Evolutionary conservation across 2,888 invertebrate species (phyloP), one percentile per base, ranked within the genome.

Genomic region (Cheilosia impressa): DNA sequence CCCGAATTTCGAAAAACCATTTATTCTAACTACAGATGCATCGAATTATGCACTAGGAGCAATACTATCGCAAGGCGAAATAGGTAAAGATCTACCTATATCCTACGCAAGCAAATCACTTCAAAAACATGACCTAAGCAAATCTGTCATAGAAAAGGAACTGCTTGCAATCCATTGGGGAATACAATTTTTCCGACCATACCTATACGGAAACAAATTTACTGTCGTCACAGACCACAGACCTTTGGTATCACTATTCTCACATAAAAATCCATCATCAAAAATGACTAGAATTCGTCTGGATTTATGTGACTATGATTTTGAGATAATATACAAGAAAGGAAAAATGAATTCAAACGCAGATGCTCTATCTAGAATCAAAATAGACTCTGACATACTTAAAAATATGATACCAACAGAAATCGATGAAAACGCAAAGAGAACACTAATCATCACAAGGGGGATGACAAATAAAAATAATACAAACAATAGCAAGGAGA

Each of bases 21-120:
- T 90, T 66, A 65, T 87, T 6, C 17, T 90, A 31, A 89, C 90
- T 1, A 89, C 89, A 1, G 90, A 91, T 53, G 90, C 90, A 10
- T 88, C 88, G 7, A 73, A 88, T n/a, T 87, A 43, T 15, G 89
- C 89, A 1, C 58, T 90, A 9, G 90, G 89, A 5, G 88, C 84
- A 6, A 87, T 91, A 31, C 62, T 90, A 13, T 88, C 88, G 10
- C 90, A 91, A 73, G 87, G 79, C 15, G 81, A 79, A 34, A 78
- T 77, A 9, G 82, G 66, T 5, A 10, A 19, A 34, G 88, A 89
- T 87, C 22, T 80, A 50, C 89, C 90, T 3, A 88, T 90, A 31
- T 89, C 89, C 10, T 90, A 88, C 66, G 88, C 89, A 17, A 17
- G 88, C 17, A 73, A 88, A 66, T 89, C 89, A 1, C 66, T 90